Evolutionary conservation across 2,797 vertebrate species (phyloP), one percentile per base, ranked within the genome.

Genomic region (Ctenopoma multispine): DNA sequence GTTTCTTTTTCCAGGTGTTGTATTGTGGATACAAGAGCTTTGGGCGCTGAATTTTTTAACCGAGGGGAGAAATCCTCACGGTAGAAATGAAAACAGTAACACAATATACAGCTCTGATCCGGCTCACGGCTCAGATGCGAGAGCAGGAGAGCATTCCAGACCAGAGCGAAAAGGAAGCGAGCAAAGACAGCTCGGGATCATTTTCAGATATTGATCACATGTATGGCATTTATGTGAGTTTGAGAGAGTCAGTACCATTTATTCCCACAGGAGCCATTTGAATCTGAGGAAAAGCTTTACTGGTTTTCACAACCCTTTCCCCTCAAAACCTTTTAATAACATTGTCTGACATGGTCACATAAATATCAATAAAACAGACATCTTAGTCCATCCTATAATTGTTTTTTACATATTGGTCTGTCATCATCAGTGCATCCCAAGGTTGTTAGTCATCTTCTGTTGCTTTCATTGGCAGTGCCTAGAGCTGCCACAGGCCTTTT

Each of bases 1-100:
- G 86, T 88, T 92, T 94, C 93, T 95, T 94, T 95, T 94, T 94
- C 92, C 93, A 95, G 93, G 93, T 94, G 94, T 94, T 93, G 90
- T 93, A 92, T 92, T 95, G 93, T 94, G 94, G 92, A 94, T 92
- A 93, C 92, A 94, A 93, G 91, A 92, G 92, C 91, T 95, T 93
- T 93, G 78, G 82, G 80, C 63, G 78, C 86, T 82, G 86, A 87
- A 80, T 91, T 93, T 91, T 90, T 90, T 90, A 89, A 92, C 90
- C 91, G 88, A 84, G 90, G 64, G 61, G 78, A 92, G 90, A 95
- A 93, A 94, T 92, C 93, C 91, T 87, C 88, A 76, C 68, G 67
- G 87, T 92, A 91, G 92, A 93, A 94, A 94, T 83, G 87, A 93
- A 93, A 95, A 94, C 94, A 94, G 91, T 87, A 91, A 93, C 87